Base-by-base conservation (phyloP, 2,888 invertebrate genomes). In the Gisinianus flammeolus region DNA sequence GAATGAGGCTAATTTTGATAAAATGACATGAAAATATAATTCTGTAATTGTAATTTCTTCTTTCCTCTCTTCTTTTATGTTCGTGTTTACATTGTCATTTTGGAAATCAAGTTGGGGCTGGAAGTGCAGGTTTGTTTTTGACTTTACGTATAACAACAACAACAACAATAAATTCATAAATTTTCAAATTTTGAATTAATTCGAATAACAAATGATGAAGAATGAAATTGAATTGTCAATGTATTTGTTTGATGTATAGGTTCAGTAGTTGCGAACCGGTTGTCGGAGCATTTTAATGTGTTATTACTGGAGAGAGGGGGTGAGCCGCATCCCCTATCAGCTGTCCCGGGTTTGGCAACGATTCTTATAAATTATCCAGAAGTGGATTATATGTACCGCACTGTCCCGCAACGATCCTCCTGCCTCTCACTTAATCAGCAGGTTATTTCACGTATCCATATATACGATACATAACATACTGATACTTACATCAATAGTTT, bases 301-400 rank as follows among this genome's bases (percentile, higher is more conserved):
- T 52, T 83, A n/a, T 71, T 83, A 31, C 62, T 83, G 12, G 82
- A 83, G 8, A 58, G 62, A 28, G 82, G 83, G 1, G 82, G 82
- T 4, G 81, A 83, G 56, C 82, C 82, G 0, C 82, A 83, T 71
- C 83, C 82, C 0, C 31, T 83, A 12, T 80, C 76, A 44, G 78
- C 77, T 16, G 76, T 84, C 31, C 84, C 84, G 10, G 83, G 77
- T 2, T 64, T 84, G 22, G 82, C 83, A 2, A 78, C 83, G 3
- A 73, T 81, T 26, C 69, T 84, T 8, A 30, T 83, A 19, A 82
- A 82, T 70, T 79, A 80, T 24, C 84, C 83, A 28, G 81, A 84
- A 79, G 79, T 79, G 52, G 84, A 84, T 58, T 84, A 84, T 73
- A 83, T 82, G 81, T 84, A 83, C 70, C 69, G 83, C 19, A 81